Conservation (phyloP, 2,888 invertebrate genomes). For the Cyrtodaria siliqua region DNA sequence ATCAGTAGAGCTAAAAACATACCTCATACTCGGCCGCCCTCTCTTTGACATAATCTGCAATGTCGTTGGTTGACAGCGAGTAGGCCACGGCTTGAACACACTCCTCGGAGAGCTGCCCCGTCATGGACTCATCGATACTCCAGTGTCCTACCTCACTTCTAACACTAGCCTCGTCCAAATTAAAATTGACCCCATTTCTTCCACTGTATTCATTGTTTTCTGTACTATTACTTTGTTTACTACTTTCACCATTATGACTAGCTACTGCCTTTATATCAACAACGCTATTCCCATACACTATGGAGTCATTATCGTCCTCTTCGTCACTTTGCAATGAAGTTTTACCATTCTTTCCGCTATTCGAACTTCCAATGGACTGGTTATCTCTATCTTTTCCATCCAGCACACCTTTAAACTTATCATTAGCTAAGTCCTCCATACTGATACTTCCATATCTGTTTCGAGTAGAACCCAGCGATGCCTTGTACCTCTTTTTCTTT, state of each 20-base stretch:
- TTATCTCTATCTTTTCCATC: conserved; percentile 37
- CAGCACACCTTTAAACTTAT: conserved; percentile 60
- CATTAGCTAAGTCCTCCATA: conserved; percentile 69
- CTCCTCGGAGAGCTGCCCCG: conserved; percentile 36
- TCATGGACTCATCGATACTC: conserved; percentile 51
- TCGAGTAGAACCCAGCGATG: conserved; percentile 19
- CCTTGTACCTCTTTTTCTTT: conserved; percentile 36
- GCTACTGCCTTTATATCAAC: conserved; percentile 37
- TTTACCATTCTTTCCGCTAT: conserved; percentile 25
- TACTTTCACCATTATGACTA: not conserved
- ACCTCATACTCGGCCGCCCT: conserved; percentile 58
- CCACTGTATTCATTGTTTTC: not conserved
- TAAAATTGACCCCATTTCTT: no score
- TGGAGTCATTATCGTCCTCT: conserved; percentile 58
- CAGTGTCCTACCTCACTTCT: conserved; percentile 3
- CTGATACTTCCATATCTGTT: conserved; percentile 56
- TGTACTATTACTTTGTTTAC: not conserved
- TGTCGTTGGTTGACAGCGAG: conserved; percentile 56
- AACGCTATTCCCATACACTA: conserved; percentile 53
- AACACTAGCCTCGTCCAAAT: no score
- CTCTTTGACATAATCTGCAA: conserved; percentile 34
- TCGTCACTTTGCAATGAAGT: conserved; percentile 27
- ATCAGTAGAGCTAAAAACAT: not conserved
- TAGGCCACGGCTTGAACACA: conserved; percentile 60
- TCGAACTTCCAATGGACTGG: conserved; percentile 53